These are phyloP conservation scores for Lucilia cuprina DNA, from an alignment of 1,140 invertebrate species.

Conservation along the genomic window DNA sequence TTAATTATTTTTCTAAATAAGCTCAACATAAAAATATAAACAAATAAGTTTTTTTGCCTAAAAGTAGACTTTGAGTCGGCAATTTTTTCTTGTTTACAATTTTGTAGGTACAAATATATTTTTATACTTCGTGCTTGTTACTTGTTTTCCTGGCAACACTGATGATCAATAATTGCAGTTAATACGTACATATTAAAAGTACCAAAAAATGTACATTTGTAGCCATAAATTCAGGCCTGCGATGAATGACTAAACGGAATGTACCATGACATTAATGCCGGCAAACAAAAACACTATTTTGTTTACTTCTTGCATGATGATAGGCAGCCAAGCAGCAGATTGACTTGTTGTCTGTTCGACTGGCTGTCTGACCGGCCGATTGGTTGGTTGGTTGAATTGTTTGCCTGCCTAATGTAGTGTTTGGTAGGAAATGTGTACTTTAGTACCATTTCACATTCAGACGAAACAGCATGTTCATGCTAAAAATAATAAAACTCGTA, in stretches of 20 bases:
- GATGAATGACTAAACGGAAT: background rate
- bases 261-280: background rate
- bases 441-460: background rate
- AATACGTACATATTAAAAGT: background rate
- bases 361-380: background rate
- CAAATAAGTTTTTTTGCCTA: no score
- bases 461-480: background rate
- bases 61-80: no score
- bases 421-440: background rate
- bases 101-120: no score
- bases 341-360: background rate
- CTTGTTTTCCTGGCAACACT: no score
- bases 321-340: background rate
- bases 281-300: background rate
- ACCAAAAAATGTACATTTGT: background rate
- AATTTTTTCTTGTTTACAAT: no score
- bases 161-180: no score
- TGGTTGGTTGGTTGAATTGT: background rate
- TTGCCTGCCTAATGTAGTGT: background rate
- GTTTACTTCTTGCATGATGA: background rate
- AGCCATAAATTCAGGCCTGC: background rate
- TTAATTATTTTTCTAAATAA: no score
- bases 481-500: background rate
- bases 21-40: no score
- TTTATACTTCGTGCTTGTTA: no score